These are phyloP conservation scores for Penelope pileata DNA, from an alignment of 2,113 vertebrate species.

Conservation along the genomic window DNA sequence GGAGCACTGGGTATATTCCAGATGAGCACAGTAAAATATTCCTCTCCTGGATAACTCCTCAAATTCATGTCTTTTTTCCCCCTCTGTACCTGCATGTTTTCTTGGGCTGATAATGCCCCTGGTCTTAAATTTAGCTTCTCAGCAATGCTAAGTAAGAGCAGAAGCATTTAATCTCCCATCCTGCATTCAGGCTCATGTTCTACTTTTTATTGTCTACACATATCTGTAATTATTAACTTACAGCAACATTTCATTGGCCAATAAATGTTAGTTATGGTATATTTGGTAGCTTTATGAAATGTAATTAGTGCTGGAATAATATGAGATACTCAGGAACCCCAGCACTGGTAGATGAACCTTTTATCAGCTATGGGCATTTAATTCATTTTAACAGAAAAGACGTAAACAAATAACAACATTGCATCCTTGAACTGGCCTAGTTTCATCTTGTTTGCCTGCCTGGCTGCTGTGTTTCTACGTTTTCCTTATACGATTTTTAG, in stretches of 20 bases:
- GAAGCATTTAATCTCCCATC: constrained; percentile 40
- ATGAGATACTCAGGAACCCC: constrained; percentile 35
- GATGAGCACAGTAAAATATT: neutral
- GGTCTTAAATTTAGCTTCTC: constrained; percentile 14
- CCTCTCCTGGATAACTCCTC: neutral
- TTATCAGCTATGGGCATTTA: constrained; percentile 67
- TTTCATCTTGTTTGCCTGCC: constrained; percentile 45
- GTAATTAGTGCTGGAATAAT: constrained; percentile 66
- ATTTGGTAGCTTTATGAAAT: constrained; percentile 71
- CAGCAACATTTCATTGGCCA: constrained; percentile 69
- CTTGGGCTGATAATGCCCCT: neutral
- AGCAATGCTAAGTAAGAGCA: constrained; percentile 2
- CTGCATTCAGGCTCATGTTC: constrained; percentile 8
- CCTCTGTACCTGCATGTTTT: neutral
- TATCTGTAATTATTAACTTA: constrained; percentile 74
- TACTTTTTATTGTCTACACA: constrained; percentile 68
- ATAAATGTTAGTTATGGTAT: constrained; percentile 75
- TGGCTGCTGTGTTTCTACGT: neutral
- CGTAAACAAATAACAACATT: constrained; percentile 69
- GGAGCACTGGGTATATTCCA: neutral
- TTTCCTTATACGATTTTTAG: constrained; percentile 50
- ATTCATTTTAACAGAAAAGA: constrained; percentile 61
- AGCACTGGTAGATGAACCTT: constrained; percentile 51
- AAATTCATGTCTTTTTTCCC: neutral
- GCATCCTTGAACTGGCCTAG: constrained; percentile 9